phyloP scores from a whole-genome alignment of 2,888 invertebrate species.

The Drosophila gaucha region DNA sequence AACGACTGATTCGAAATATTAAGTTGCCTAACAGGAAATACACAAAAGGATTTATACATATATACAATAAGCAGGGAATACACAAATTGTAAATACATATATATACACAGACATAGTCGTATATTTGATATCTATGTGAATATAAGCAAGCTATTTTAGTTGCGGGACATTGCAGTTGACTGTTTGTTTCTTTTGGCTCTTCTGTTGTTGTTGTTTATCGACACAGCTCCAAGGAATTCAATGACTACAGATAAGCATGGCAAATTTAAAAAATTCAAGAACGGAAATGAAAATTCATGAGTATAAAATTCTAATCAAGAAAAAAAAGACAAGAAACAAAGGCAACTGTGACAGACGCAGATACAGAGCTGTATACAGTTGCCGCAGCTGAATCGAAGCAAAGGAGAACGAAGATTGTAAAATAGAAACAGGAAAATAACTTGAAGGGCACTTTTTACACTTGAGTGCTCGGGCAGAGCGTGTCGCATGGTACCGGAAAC shows the following conservation, averaged over 20 bases:
- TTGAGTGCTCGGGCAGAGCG: conserved; percentile 70
- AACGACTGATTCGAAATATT: conserved; percentile 48
- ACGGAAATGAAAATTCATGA: conserved; percentile 75
- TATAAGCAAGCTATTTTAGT: conserved; percentile 5
- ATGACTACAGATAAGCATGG: conserved; percentile 39
- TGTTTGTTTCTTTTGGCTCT: conserved; percentile 18
- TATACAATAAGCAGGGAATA: background rate
- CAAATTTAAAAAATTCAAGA: conserved; percentile 47
- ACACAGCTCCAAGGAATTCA: conserved; percentile 41
- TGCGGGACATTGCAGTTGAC: background rate
- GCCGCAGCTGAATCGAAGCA: conserved; percentile 12
- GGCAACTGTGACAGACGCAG: conserved; percentile 32
- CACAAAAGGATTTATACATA: background rate
- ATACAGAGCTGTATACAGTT: conserved; percentile 7
- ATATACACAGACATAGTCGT: background rate
- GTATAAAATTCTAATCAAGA: conserved; percentile 71
- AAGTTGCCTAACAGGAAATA: conserved; percentile 39
- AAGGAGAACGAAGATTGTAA: conserved; percentile 48
- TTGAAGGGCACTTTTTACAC: conserved; percentile 77
- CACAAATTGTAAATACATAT: background rate
- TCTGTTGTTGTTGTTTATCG: conserved; percentile 24
- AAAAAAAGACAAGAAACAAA: conserved; percentile 61
- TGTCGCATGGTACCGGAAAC: conserved; percentile 70
- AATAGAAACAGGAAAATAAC: conserved; percentile 67
- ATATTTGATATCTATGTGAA: conserved; percentile 1